Evolutionary conservation across 1,140 invertebrate species (phyloP).

Genomic region (Aradophagus sp.): DNA sequence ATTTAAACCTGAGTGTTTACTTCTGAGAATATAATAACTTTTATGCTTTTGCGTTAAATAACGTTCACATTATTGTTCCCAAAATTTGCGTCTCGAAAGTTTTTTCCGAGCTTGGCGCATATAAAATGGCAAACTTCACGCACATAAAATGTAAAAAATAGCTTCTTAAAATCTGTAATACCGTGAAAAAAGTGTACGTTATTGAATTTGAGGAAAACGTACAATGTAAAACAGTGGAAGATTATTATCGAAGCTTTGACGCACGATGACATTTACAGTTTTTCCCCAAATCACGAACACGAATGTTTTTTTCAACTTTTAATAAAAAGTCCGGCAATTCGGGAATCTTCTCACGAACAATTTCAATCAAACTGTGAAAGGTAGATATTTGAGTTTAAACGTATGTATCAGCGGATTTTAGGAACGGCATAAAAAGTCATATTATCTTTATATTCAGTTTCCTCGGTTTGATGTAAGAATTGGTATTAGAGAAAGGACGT

Average conservation of each 20-base stretch:
- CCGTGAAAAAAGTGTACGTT: too few species aligned
- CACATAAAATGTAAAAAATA: too few species aligned
- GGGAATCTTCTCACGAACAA: constrained; percentile 9
- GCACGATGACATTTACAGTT: constrained; percentile 24
- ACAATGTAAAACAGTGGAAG: too few species aligned
- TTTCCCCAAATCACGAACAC: constrained; percentile 5
- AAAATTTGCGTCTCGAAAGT: too few species aligned
- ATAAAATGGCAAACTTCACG: too few species aligned
- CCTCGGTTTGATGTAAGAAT: constrained; percentile 48
- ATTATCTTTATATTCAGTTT: constrained; percentile 53
- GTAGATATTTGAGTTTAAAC: constrained; percentile 18
- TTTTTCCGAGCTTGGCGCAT: too few species aligned
- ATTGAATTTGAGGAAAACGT: too few species aligned
- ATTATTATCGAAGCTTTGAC: constrained; percentile 28
- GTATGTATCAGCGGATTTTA: constrained; percentile 34
- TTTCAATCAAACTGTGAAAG: constrained; percentile 9
- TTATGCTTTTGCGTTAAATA: too few species aligned
- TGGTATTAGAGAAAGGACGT: constrained; percentile 26
- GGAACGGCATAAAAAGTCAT: constrained; percentile 39
- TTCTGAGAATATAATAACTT: too few species aligned
- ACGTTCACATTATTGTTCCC: too few species aligned
- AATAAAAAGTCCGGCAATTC: background rate
- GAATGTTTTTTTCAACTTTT: background rate
- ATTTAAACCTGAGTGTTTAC: too few species aligned
- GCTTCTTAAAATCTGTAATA: too few species aligned